Evolutionary conservation across 2,113 vertebrate species (phyloP).

Genomic region (Entelurus aequoreus): DNA sequence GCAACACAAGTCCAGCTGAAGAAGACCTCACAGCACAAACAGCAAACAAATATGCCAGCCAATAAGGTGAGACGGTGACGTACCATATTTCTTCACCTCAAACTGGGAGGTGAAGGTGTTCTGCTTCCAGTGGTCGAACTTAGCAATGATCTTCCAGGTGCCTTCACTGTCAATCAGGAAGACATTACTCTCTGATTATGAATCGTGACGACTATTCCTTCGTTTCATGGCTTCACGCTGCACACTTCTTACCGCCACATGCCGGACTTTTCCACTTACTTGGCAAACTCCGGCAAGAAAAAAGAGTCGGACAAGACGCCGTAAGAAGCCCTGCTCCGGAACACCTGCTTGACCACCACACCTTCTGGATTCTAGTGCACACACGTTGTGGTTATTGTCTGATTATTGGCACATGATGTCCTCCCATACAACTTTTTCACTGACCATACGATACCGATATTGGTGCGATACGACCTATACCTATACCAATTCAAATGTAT

Average conservation of each 20-base stretch:
- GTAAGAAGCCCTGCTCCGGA: slow-evolving; percentile 9
- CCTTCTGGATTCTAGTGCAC: slow-evolving; percentile 61
- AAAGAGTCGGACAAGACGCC: slow-evolving; percentile 47
- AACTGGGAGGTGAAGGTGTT: slow-evolving; percentile 66
- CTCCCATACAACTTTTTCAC: too few species aligned
- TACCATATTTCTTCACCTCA: slow-evolving; percentile 73
- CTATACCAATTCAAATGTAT: too few species aligned
- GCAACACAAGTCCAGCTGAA: not conserved
- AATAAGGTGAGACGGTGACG: not conserved
- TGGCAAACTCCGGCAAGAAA: slow-evolving; percentile 53
- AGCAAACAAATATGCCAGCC: too few species aligned
- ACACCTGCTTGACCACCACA: slow-evolving; percentile 51
- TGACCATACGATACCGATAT: not conserved
- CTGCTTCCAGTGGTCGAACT: slow-evolving; percentile 65
- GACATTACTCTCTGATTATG: not conserved
- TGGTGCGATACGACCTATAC: too few species aligned
- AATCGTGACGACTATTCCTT: too few species aligned
- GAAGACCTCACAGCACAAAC: not conserved
- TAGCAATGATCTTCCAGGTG: slow-evolving; percentile 62
- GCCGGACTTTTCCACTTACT: slow-evolving; percentile 42
- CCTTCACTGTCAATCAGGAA: slow-evolving; percentile 57
- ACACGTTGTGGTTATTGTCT: not conserved
- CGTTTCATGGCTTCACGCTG: not conserved
- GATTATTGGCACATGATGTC: too few species aligned
- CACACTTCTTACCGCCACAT: not conserved